Base-by-base conservation (phyloP, 2,113 vertebrate species). In the Entelurus aequoreus region DNA sequence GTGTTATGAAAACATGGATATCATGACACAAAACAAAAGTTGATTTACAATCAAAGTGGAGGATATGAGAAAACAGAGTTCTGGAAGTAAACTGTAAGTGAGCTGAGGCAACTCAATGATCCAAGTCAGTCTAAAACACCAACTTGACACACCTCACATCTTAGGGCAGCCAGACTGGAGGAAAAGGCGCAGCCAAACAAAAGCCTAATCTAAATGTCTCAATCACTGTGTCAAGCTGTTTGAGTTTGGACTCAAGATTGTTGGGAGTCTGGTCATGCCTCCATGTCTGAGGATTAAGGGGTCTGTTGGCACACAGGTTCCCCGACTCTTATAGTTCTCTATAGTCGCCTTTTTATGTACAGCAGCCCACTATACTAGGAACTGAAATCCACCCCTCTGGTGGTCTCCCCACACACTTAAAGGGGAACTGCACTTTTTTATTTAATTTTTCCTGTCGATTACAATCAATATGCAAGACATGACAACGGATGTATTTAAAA, bases 251-350 rank as follows among this genome's bases (percentile, higher is more conserved):
- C 63, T 78, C 53, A 52, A 52, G 14, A 56, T 48, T 76, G 78
- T 81, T 82, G 68, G 68, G 59, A 83, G 75, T 83, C 80, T 62
- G 8, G 70, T 80, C 83, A 85, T 81, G 83, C 52, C 77, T 83
- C 69, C 65, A 12, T 65, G 74, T 77, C 72, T 56, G 46, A 78
- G 80, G 87, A 82, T 88, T 84, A 86, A 69, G 81, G 69, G 70
- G 56, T 77, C 64, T 84, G 76, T 76, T 79, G 78, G 82, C 72
- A 75, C 52, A 75, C 60, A 60, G 51, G 50, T 62, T 68, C 58
- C 58, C n/a, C 54, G 12, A 42, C 76, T 69, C 75, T 77, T 77
- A 66, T 75, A 68, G 74, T 69, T 44, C 5, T 63, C 74, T 65
- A 72, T 74, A 71, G 12, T 14, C 65, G 72, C 62, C 58, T 72